Evolutionary conservation across 53 echinoderm and acorn worm species (phyloP), one percentile per base, ranked within the genome.

Genomic region (Glandiceps talaboti): DNA sequence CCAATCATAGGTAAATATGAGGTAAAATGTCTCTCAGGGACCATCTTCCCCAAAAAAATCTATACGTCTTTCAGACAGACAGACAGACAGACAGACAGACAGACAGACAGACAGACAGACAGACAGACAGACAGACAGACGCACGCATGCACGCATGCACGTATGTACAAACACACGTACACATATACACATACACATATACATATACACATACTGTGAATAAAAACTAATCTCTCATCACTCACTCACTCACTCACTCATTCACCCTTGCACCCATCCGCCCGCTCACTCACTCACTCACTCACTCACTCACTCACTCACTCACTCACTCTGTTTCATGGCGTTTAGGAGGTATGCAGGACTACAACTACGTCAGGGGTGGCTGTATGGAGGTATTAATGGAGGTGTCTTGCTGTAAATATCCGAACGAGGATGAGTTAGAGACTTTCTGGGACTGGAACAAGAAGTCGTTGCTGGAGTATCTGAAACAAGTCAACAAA

Each of bases 341-440:
- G 6, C 20, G 64, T 6, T 20, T 45, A 94, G 94, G 94, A 73
- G 88, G 90, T 26, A 94, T 94, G 94, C 94, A 94, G 74, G 94
- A 94, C 74, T 94, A 87, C 76, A 94, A 90, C 82, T 90, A 94
- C 82, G 76, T 92, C 77, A 78, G 84, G 30, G 84, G 76, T 33
- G 94, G 92, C 1, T 94, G 94, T 45, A 30, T 92, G 78, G 94
- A 94, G 81, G 78, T 94, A 32, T 92, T 92, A 0, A 30, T 94
- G 31, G 94, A 94, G 83, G 29, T 94, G 27, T 74, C 90, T 1
- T 94, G 94, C 32, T 94, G 94, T 82, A 94, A 92, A 77, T 94
- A 94, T 76, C 94, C 94, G 0, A 28, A 26, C 14, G 76, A 78
- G 31, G 33, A 31, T 0, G 78, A 85, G 20, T 33, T 92, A 30